A percentile compares a stretch with the other conserved stretches of the same genome.
Evolutionary conservation across 2,797 vertebrate species (phyloP).

Genomic region (Parauchenoglanis ngamensis): DNA sequence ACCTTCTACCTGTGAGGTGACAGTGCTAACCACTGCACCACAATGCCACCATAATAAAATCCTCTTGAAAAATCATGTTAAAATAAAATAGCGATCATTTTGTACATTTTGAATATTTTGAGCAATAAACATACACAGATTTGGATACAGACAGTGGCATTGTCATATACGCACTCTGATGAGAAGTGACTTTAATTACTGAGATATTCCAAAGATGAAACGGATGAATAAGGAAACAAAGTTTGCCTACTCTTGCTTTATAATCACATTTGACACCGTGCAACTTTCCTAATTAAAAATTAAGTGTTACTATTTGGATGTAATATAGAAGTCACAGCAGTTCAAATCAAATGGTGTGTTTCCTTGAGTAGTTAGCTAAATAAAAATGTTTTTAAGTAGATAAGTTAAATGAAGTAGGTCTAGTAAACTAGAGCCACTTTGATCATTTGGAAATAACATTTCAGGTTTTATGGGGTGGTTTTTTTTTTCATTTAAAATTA

Average conservation of each 20-base stretch:
- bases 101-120: neutral
- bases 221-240: neutral
- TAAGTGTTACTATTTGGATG: neutral
- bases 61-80: no score
- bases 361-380: neutral
- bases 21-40: no score
- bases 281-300: neutral
- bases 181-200: neutral
- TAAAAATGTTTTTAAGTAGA: neutral
- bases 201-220: neutral
- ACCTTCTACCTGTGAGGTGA: no score
- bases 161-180: neutral
- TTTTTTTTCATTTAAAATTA: constrained; percentile 1
- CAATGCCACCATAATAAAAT: no score
- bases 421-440: neutral
- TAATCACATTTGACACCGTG: neutral
- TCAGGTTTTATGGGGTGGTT: neutral
- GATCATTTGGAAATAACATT: neutral
- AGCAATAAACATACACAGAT: neutral
- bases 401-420: neutral
- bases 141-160: neutral
- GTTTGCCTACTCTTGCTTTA: neutral
- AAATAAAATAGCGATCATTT: no score
- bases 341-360: neutral
- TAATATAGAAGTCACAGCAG: neutral